phyloP scores from a whole-genome alignment of 2,888 invertebrate species.

The Polydrusus pterygomalis region DNA sequence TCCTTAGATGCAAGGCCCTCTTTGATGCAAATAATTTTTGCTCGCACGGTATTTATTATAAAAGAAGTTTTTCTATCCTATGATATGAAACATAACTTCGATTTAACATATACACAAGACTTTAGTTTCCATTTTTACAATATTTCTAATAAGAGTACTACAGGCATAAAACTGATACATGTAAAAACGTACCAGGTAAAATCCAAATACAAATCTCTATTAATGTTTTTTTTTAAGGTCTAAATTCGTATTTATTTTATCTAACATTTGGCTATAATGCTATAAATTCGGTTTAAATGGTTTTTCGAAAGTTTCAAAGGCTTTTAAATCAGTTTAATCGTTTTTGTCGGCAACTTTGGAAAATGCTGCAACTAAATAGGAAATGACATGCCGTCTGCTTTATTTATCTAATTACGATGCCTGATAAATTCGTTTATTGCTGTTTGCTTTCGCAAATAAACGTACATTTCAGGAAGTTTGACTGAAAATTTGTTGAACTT shows the following conservation, averaged over 20 bases:
- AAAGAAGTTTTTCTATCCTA: too few species aligned
- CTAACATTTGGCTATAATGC: background rate
- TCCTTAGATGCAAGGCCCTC: too few species aligned
- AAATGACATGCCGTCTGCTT: slow-evolving; percentile 49
- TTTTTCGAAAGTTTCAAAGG: slow-evolving; percentile 23
- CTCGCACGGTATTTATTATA: too few species aligned
- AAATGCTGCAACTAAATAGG: slow-evolving; percentile 43
- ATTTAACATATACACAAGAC: too few species aligned
- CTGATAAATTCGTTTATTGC: slow-evolving; percentile 47
- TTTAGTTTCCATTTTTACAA: too few species aligned
- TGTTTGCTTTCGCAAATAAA: slow-evolving; percentile 28
- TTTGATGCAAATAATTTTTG: too few species aligned
- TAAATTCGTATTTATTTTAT: background rate
- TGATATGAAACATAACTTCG: too few species aligned
- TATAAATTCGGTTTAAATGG: slow-evolving; percentile 29
- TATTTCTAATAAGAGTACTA: too few species aligned
- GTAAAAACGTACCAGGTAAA: too few species aligned
- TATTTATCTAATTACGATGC: slow-evolving; percentile 45
- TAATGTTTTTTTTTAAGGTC: too few species aligned
- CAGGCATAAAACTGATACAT: too few species aligned
- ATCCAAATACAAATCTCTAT: too few species aligned
- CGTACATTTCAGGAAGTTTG: background rate
- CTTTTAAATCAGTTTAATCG: slow-evolving; percentile 37
- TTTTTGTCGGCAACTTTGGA: slow-evolving; percentile 37
- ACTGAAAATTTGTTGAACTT: background rate